These are phyloP conservation scores for Macrostomum cliftonense DNA, from an alignment of 2,888 invertebrate species.

Conservation along the genomic window DNA sequence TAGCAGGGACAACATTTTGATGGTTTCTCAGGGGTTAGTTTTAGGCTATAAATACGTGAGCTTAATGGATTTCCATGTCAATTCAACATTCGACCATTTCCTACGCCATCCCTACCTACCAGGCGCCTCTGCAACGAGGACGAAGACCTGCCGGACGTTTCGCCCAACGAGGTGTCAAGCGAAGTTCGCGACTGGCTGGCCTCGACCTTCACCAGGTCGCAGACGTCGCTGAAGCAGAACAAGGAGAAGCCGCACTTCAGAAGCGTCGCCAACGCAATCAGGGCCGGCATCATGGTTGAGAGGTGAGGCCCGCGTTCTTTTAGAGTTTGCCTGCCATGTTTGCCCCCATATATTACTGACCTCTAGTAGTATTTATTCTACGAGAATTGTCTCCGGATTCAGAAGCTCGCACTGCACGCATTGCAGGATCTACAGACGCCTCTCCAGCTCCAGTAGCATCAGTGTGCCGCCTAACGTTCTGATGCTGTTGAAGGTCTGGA, in stretches of 20 bases:
- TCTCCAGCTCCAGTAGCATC: constrained; percentile 47
- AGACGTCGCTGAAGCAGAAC: background rate
- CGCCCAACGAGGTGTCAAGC: constrained; percentile 82
- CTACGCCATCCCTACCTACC: too few relatives aligned
- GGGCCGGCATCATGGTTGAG: constrained; percentile 91
- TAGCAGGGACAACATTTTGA: too few relatives aligned
- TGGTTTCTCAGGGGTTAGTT: too few relatives aligned
- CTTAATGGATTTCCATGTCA: too few relatives aligned
- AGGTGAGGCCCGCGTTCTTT: constrained; percentile 37
- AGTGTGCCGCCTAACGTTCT: constrained; percentile 71
- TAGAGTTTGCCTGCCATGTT: too few relatives aligned
- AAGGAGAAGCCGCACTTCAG: constrained; percentile 59
- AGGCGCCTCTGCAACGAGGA: constrained; percentile 44
- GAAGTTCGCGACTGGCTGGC: constrained; percentile 91
- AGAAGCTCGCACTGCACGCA: too few relatives aligned
- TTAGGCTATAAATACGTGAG: too few relatives aligned
- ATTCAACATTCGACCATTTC: too few relatives aligned
- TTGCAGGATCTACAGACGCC: constrained; percentile 47
- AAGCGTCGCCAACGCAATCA: constrained; percentile 81
- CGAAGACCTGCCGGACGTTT: constrained; percentile 81
- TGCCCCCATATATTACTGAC: too few relatives aligned
- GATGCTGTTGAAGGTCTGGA: constrained; percentile 45
- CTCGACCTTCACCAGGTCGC: constrained; percentile 66
- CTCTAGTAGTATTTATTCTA: too few relatives aligned
- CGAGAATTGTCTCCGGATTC: too few relatives aligned